Conservation (phyloP, 2,113 vertebrate genomes). For the Tenrec ecaudatus region DNA sequence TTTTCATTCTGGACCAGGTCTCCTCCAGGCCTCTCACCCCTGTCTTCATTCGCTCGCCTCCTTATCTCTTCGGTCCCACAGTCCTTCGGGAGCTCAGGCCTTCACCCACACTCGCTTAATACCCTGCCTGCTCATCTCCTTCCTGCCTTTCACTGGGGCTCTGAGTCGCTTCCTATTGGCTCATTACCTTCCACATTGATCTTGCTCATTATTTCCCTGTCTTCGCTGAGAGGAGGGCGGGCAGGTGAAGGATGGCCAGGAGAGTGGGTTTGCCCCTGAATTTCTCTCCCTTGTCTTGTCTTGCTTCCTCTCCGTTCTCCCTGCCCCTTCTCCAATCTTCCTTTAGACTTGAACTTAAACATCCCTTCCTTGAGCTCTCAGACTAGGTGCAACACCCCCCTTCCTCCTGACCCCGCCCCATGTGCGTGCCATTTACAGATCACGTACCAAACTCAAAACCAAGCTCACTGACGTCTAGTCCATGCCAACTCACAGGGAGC, state of each 20-base stretch:
- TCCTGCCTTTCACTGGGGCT: not conserved
- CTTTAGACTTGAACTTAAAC: not conserved
- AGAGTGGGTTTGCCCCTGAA: not conserved
- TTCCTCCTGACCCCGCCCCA: not conserved
- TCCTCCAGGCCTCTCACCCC: not conserved
- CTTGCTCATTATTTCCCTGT: not conserved
- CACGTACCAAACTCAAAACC: too few relatives aligned
- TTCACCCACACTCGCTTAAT: accelerated
- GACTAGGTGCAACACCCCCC: too few relatives aligned
- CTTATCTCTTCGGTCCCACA: not conserved
- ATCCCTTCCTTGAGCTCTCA: not conserved
- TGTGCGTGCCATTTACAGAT: not conserved
- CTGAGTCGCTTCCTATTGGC: too few relatives aligned
- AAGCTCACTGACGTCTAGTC: too few relatives aligned
- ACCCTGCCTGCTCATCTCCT: accelerated
- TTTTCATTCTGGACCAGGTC: not conserved
- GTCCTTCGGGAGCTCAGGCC: not conserved
- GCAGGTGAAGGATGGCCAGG: not conserved
- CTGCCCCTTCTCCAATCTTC: accelerated
- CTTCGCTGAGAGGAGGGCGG: not conserved
- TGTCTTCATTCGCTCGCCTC: not conserved
- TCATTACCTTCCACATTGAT: not conserved
- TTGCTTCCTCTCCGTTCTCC: accelerated
- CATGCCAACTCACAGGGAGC: too few relatives aligned
- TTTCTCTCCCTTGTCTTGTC: not conserved